phyloP scores from a whole-genome alignment of 2,113 vertebrate species.

The Philantomba maxwellii region DNA sequence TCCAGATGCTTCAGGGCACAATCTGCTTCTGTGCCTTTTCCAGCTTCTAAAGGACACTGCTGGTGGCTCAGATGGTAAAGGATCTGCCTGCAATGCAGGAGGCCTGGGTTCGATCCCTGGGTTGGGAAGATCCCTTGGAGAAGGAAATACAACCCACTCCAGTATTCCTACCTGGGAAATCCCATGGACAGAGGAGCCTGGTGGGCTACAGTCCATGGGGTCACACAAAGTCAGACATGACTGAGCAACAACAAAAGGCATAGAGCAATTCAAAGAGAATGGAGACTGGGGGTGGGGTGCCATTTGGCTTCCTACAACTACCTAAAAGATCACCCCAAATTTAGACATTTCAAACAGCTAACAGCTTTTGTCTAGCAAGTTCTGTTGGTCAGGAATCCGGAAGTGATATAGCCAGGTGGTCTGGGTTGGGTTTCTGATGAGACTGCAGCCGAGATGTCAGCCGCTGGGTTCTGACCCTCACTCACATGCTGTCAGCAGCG shows the following conservation, averaged over 20 bases:
- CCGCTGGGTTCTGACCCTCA: not conserved
- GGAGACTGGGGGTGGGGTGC: accelerated
- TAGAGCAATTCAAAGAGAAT: not conserved
- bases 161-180: not conserved
- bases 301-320: accelerated
- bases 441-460: not conserved
- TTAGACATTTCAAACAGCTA: not conserved
- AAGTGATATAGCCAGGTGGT: not conserved
- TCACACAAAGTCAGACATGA: not conserved
- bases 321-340: not conserved
- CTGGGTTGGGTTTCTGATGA: not conserved
- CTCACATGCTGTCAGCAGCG: not conserved
- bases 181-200: not conserved
- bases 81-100: not conserved
- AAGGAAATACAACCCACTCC: not conserved
- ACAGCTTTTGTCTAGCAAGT: too few species aligned
- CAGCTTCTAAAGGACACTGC: not conserved
- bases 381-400: too few species aligned
- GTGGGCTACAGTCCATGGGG: not conserved
- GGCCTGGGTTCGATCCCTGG: not conserved
- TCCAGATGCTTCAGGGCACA: too few species aligned
- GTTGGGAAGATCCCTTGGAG: not conserved
- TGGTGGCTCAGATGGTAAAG: not conserved
- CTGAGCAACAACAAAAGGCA: not conserved
- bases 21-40: not conserved